Base-by-base conservation (phyloP, 2,888 invertebrate genomes). In the Drosophila nr. perissopoda region DNA sequence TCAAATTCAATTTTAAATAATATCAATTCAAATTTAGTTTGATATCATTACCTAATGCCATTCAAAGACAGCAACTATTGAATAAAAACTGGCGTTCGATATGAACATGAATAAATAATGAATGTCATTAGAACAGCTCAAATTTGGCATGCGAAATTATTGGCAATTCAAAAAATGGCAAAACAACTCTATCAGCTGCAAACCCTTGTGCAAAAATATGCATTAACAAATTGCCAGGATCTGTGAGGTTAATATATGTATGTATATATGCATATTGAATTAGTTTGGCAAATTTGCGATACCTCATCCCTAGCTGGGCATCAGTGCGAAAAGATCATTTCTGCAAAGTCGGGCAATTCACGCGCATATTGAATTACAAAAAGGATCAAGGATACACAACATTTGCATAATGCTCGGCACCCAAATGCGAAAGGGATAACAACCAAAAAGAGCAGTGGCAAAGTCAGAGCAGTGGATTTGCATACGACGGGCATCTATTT, bases 331-430 rank as follows among this genome's bases (percentile, higher is more conserved):
- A 45, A 45, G 48, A 63, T 57, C 36, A 34, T 31, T 51, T 69
- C 73, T 45, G 72, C 45, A 49, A 42, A 45, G 45, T 51, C n/a
- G 16, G 42, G 53, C 69, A 49, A 76, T 72, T 91, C 91, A 76
- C 89, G 91, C 91, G 91, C 69, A 82, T 91, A 91, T 90, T 78
- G 76, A 81, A 90, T 90, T 91, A 90, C 89, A 82, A 69, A 31
- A 74, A 73, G 78, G 77, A 80, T 78, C 80, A 71, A 69, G 68
- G 53, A 61, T 61, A 65, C 61, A 53, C 49, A 80, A 90, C 45
- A 45, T 89, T 89, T 89, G 87, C 89, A 89, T 89, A 89, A 90
- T 81, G 72, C 80, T 25, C 45, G 16, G 25, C 13, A 45, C 25
- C 45, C 45, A 45, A 45, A 45, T 45, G 62, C 59, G 42, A 34